Base-by-base conservation (phyloP, 2,113 vertebrate genomes). In the Aythya baeri region DNA sequence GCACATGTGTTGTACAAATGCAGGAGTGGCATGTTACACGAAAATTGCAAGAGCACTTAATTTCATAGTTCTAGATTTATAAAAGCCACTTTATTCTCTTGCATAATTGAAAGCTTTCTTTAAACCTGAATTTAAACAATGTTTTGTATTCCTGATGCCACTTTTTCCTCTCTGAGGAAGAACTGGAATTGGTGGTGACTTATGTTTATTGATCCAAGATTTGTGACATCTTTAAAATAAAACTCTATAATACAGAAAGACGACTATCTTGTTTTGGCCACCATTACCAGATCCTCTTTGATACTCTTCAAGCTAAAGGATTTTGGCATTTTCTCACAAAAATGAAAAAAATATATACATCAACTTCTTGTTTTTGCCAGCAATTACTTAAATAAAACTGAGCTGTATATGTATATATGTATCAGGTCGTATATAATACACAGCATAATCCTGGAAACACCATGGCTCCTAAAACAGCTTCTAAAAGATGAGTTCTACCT, bases 61-160 rank as follows among this genome's bases (percentile, higher is more conserved):
- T 93, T 97, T 96, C 76, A 92, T 87, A 90, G 31, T 72, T 95
- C 73, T 44, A 79, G 72, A 59, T 86, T 94, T 32, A 55, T 92
- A 88, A 94, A 96, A 95, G 38, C 31, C 76, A 78, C 92, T 89
- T 87, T 76, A 96, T 95, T 94, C 65, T 86, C 59, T 74, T 91
- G 16, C 15, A 55, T 91, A 92, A 93, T 21, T 86, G 54, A 90
- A 94, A 31, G 12, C 4, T 75, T 91, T 63, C 50, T 71, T 83
- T 73, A 58, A 82, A 84, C 17, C 4, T 27, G 4, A 62, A 46
- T 54, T 50, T 38, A 72, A 86, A n/a, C 6, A 54, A 15, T 41
- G 27, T 44, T 54, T 44, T 4, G 6, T 81, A 66, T 32, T 57
- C 22, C 12, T 61, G 10, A 13, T 1, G 9, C 4, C 12, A 32